phyloP scores from a whole-genome alignment of 2,888 invertebrate species.

The Chrysomela aeneicollis region DNA sequence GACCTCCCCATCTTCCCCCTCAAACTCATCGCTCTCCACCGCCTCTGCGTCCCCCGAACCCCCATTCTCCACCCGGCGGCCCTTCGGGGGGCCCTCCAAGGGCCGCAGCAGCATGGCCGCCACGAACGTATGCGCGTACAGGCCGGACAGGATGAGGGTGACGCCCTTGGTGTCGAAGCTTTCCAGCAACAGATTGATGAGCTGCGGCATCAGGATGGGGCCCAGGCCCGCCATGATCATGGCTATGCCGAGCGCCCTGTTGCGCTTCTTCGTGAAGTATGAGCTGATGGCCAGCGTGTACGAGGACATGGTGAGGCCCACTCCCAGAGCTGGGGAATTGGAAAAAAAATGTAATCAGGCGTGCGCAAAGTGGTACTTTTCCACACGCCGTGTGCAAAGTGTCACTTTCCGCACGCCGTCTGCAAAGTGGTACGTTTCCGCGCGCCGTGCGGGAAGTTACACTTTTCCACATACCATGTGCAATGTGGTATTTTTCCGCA shows the following conservation, averaged over 20 bases:
- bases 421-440: too few species aligned
- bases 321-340: constrained; percentile 67
- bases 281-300: constrained; percentile 72
- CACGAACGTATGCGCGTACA: constrained; percentile 69
- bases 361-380: too few species aligned
- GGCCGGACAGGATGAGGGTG: constrained; percentile 68
- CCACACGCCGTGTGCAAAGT: too few species aligned
- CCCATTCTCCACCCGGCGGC: too few species aligned
- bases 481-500: too few species aligned
- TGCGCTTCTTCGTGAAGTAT: constrained; percentile 70
- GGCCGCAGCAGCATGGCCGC: constrained; percentile 72
- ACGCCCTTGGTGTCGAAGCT: constrained; percentile 69
- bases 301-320: constrained; percentile 68
- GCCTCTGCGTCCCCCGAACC: too few species aligned
- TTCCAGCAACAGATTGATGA: constrained; percentile 67
- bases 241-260: constrained; percentile 69
- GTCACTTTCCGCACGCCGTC: too few species aligned
- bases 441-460: too few species aligned
- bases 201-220: constrained; percentile 71
- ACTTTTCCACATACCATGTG: too few species aligned
- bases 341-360: constrained; percentile 12
- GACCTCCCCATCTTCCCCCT: constrained; percentile 3
- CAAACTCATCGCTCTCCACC: too few species aligned
- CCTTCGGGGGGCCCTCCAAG: constrained; percentile 70
- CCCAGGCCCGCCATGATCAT: constrained; percentile 74